Evolutionary conservation across 2,888 invertebrate species (phyloP).

Genomic region (Nezara viridula): DNA sequence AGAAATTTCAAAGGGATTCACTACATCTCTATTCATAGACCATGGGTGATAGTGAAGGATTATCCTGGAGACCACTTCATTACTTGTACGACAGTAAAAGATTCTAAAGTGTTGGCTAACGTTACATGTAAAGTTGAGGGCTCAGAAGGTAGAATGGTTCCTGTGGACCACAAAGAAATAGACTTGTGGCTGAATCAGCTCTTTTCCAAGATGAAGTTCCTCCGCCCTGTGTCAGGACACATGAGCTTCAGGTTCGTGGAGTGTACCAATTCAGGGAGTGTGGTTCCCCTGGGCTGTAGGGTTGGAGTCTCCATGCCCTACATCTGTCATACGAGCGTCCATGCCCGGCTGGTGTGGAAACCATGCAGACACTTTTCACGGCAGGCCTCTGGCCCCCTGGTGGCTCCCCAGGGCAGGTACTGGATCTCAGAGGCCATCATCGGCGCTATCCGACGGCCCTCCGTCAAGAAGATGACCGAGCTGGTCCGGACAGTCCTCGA

Average conservation of each 20-base stretch:
- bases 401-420: conserved; percentile 72
- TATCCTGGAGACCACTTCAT: conserved; percentile 82
- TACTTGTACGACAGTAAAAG: conserved; percentile 86
- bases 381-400: conserved; percentile 72
- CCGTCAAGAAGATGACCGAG: conserved; percentile 73
- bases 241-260: conserved; percentile 83
- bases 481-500: conserved; percentile 80
- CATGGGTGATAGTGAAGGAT: conserved; percentile 85
- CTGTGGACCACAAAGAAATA: conserved; percentile 77
- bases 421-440: conserved; percentile 76
- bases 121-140: conserved; percentile 80
- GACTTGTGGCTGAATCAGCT: conserved; percentile 81
- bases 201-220: conserved; percentile 76
- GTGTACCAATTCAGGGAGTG: conserved; percentile 73
- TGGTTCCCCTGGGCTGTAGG: conserved; percentile 78
- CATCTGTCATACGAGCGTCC: conserved; percentile 81
- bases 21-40: conserved; percentile 81
- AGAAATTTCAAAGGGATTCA: conserved; percentile 77
- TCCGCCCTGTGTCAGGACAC: conserved; percentile 81
- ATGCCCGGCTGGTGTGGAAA: conserved; percentile 76
- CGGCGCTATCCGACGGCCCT: conserved; percentile 70
- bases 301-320: conserved; percentile 87
- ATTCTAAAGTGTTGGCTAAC: conserved; percentile 83
- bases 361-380: conserved; percentile 76
- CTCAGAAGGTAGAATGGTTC: conserved; percentile 74